Evolutionary conservation across 2,797 vertebrate genomes (phyloP).

Genomic region (Synanceia verrucosa): DNA sequence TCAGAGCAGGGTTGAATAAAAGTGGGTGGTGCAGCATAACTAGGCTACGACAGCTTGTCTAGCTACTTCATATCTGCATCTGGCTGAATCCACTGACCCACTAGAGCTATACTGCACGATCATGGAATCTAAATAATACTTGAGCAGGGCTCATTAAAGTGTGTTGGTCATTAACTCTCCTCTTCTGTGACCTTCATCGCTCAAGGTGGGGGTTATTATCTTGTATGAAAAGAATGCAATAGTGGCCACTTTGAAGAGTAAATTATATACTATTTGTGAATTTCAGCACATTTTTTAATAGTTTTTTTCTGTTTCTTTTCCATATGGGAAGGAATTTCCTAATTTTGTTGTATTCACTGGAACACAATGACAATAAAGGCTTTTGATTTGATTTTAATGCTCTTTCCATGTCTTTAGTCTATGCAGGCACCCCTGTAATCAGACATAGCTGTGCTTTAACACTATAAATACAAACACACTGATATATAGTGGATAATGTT

Average conservation of each 20-base stretch:
- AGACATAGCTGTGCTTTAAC: not conserved
- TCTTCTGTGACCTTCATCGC: constrained; percentile 49
- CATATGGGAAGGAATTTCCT: no score
- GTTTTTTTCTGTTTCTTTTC: no score
- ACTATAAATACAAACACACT: not conserved
- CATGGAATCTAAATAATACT: constrained; percentile 56
- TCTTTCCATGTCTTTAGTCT: constrained; percentile 23
- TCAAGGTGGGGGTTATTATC: constrained; percentile 40
- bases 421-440: not conserved
- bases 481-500: no score
- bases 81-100: not conserved
- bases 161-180: constrained; percentile 47
- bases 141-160: constrained; percentile 58
- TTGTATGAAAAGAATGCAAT: no score
- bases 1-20: not conserved
- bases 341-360: no score
- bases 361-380: no score
- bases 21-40: not conserved
- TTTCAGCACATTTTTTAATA: no score
- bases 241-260: no score
- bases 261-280: no score
- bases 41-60: not conserved
- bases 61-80: not conserved
- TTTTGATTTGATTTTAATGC: no score
- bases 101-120: constrained; percentile 5